phyloP scores from a whole-genome alignment of 37 sponge, comb jelly and placozoan species.

The Hormiphora californensis region DNA sequence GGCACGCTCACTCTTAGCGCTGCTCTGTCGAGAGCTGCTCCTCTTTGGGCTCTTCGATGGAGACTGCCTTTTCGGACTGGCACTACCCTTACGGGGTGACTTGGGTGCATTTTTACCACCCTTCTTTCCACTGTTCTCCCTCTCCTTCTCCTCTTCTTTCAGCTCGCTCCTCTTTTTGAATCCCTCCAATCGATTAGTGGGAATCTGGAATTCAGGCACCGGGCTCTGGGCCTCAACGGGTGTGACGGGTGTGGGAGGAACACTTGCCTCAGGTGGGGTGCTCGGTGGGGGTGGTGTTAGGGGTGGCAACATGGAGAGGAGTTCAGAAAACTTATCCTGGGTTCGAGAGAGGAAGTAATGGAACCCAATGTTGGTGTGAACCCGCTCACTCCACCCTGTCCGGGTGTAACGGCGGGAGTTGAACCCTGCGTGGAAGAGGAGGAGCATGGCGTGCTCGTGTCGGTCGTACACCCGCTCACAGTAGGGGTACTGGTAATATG shows the following conservation, averaged over 20 bases:
- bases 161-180: constrained; percentile 35
- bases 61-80: constrained; percentile 43
- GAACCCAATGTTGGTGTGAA: constrained; percentile 50
- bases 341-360: constrained; percentile 51
- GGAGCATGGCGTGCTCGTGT: constrained; percentile 41
- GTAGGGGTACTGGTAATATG: constrained; percentile 44
- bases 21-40: neutral
- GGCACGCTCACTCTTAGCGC: constrained; percentile 14
- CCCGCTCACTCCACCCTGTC: neutral
- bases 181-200: constrained; percentile 19
- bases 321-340: neutral
- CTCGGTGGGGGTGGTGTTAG: constrained; percentile 21
- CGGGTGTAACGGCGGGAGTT: neutral
- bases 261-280: neutral
- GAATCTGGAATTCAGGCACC: constrained; percentile 41
- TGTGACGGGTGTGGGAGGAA: constrained; percentile 24
- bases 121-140: neutral
- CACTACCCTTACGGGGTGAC: constrained; percentile 27
- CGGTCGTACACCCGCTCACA: constrained; percentile 37
- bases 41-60: constrained; percentile 7
- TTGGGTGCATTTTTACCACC: neutral
- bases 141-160: constrained; percentile 48
- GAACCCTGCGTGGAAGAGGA: constrained; percentile 40
- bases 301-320: neutral
- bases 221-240: neutral